Evolutionary conservation across 1,140 invertebrate genomes (phyloP), one percentile per base, ranked within the genome.

Genomic region (Saccostrea glomerata): DNA sequence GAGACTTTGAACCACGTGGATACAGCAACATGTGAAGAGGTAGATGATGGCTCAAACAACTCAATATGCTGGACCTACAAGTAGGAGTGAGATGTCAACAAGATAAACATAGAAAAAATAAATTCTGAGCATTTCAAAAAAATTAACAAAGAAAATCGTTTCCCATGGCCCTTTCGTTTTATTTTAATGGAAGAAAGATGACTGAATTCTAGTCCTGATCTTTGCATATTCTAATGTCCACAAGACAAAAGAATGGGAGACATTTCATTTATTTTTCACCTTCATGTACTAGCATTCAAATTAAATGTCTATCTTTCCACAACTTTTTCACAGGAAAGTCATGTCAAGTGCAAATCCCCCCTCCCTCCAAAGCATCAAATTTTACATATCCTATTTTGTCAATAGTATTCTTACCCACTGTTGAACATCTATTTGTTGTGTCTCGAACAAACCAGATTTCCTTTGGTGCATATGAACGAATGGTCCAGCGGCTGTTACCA

Each of bases 31-130:
- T 15, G 15, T 77, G 70, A 30, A 30, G 70, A 12, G 0, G 23
- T 11, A 17, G 30, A 3, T 36, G 30, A 12, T 3, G 58, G n/a
- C 84, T 91, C 84, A 30, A 89, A 87, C 73, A 89, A 58, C 73
- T 82, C 85, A 13, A 87, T 20, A 55, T 91, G 73, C 23, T 66
- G 66, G 0, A 91, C 82, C 90, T 91, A 56, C 13, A 84, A 84
- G 82, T 40, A 63, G 6, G 58, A 63, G 58, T 1, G 5, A 47
- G 5, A 47, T 47, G 30, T 36, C 30, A 36, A 36, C 30, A 2
- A 47, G 47, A 47, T 47, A 47, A 47, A 47, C 47, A 47, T 9
- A 47, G 47, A 47, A 47, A n/a, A 47, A 47, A 47, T 47, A 47
- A 9, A 47, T 47, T 47, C 47, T 9, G 6, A 47, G 30, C 30